Evolutionary conservation across 2,888 invertebrate genomes (phyloP), one percentile per base, ranked within the genome.

Genomic region (Rosalia funebris): DNA sequence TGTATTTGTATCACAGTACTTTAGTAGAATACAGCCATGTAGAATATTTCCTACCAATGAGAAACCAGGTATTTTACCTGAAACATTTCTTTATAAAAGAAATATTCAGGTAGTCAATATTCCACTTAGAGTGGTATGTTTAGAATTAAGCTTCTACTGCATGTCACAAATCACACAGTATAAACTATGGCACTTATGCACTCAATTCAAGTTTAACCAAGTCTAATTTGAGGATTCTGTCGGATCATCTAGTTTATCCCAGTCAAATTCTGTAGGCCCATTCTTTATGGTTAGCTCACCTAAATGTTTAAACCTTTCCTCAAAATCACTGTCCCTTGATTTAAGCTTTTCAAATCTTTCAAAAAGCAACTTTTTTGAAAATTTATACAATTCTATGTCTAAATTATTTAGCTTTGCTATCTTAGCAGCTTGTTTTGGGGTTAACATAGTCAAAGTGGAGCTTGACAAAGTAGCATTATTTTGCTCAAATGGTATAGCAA

Each of bases 361-460:
- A 72, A 92, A 90, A 81, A 98, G 90, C 68, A 98, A 86, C 78
- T 90, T 89, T 81, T 92, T 92, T 48, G 98, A 98, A 83, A 92
- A 98, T 69, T 91, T 89, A 81, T 98, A 99, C 54, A 99, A 86
- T 83, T 96, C 92, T 58, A 96, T 85, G 81, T 99, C 98, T 67
- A 98, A 85, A 63, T 89, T 87, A 84, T 98, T 98, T 68, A 94
- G 86, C 74, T 88, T 85, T 71, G 89, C 87, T 73, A 98, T 90
- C 78, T 86, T 88, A 17, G 88, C 85, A 63, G 93, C 84, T 79
- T 95, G 93, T 62, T 89, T 85, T 0, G 88, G 84, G 31, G 89
- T 88, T 61, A 97, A 85, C 60, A 90, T 89, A 11, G 90, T 90
- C 74, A 94, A 87, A 50, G 93, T 92, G 54, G 91, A 88, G 66